Percentiles rank a stretch among this genome's conserved stretches.
These are phyloP conservation scores for Catalaphyllia jardinei DNA, from an alignment of 64 coral and sea anemone species.

Conservation along the genomic window DNA sequence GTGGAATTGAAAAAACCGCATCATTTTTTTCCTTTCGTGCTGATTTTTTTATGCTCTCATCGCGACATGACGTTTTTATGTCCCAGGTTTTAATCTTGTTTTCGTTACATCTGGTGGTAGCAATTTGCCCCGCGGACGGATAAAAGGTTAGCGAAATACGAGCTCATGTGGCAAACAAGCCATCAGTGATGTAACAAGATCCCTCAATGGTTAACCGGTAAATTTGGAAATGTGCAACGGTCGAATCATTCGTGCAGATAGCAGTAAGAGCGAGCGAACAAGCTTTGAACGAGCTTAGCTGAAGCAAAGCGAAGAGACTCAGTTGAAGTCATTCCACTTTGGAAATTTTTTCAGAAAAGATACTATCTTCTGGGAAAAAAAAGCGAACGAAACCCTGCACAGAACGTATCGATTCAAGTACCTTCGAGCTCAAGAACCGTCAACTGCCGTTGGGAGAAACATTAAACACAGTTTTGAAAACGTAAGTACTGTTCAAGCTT, in stretches of 20 bases:
- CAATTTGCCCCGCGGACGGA: too few relatives aligned
- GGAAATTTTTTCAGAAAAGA: neutral
- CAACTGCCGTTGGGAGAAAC: too few relatives aligned
- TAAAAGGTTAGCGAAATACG: slow-evolving; percentile 30
- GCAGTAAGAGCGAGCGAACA: neutral
- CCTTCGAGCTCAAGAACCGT: neutral
- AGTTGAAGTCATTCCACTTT: neutral
- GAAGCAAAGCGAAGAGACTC: neutral
- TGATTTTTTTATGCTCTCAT: neutral
- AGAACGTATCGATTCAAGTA: neutral
- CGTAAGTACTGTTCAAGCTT: too few relatives aligned
- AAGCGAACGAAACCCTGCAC: neutral
- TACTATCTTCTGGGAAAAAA: neutral
- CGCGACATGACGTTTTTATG: neutral
- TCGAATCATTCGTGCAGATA: neutral
- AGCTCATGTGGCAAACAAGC: neutral
- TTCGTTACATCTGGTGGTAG: neutral
- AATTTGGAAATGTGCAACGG: slow-evolving; percentile 1
- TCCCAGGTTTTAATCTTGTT: neutral
- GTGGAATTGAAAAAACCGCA: neutral
- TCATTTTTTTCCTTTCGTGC: neutral
- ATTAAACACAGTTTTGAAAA: too few relatives aligned
- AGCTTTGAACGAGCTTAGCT: neutral
- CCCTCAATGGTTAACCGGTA: neutral
- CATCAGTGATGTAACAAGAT: slow-evolving; percentile 1